Evolutionary conservation across 2,113 vertebrate species (phyloP).

Genomic region (Patagioenas fasciata): DNA sequence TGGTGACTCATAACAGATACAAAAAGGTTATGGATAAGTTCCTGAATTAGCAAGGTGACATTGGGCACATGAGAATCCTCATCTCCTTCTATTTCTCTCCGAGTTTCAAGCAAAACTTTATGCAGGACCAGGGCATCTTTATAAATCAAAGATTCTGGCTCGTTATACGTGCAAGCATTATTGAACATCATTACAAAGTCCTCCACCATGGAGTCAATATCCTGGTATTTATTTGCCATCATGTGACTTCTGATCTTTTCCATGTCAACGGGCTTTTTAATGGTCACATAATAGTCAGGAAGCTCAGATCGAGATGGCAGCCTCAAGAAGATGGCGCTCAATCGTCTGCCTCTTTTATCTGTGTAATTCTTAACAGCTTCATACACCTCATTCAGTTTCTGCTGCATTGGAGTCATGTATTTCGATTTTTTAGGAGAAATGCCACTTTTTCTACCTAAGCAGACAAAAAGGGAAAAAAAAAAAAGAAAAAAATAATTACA

Average conservation of each 20-base stretch:
- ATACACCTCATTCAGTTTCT: constrained; percentile 96
- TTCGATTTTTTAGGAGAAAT: constrained; percentile 96
- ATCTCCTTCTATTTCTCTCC: constrained; percentile 92
- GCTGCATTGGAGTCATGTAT: constrained; percentile 96
- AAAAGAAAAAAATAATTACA: neutral
- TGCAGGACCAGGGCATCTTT: constrained; percentile 95
- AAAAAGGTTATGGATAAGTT: constrained; percentile 96
- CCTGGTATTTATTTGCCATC: constrained; percentile 98
- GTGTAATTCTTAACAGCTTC: constrained; percentile 98
- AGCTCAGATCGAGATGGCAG: constrained; percentile 96
- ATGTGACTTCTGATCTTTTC: constrained; percentile 97
- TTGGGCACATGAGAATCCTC: constrained; percentile 95
- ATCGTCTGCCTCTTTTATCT: constrained; percentile 94
- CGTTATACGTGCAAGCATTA: constrained; percentile 97
- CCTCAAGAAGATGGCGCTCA: constrained; percentile 95
- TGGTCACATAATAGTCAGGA: constrained; percentile 97
- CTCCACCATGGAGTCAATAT: constrained; percentile 96
- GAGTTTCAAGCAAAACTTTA: constrained; percentile 91
- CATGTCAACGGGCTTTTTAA: constrained; percentile 98
- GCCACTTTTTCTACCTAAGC: constrained; percentile 91
- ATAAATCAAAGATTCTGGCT: constrained; percentile 97
- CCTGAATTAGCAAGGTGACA: constrained; percentile 93
- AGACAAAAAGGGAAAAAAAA: neutral
- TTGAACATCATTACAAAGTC: constrained; percentile 99
- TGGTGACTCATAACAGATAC: constrained; percentile 97